Conservation (phyloP, 1,140 invertebrate genomes). For the Chymomyza costata region DNA sequence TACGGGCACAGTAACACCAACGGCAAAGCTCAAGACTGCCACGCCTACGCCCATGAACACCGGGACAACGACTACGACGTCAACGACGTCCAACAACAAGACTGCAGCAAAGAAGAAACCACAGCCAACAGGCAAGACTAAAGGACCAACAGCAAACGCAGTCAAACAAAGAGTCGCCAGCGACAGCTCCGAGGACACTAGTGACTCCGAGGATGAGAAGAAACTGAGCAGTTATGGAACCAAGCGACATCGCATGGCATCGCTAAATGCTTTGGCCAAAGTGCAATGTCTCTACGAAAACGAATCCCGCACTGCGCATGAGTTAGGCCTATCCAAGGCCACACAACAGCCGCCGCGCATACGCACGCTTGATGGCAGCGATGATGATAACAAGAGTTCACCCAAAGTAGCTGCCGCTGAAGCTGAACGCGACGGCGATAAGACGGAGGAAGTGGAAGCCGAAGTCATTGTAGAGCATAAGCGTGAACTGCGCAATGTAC, state of each 20-base stretch:
- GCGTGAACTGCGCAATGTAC: conserved; percentile 82
- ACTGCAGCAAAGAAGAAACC: conserved; percentile 3
- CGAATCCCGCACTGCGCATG: conserved; percentile 84
- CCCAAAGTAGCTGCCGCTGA: conserved; percentile 31
- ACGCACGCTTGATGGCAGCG: conserved; percentile 58
- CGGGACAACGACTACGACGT: too few relatives aligned
- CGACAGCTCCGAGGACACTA: conserved; percentile 36
- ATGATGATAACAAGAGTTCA: conserved; percentile 56
- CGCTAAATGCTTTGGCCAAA: conserved; percentile 92
- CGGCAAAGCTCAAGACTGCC: not conserved
- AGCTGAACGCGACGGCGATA: conserved; percentile 37
- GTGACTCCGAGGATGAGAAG: conserved; percentile 65
- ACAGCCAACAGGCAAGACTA: not conserved
- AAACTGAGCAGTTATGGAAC: conserved; percentile 77
- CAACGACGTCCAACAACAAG: too few relatives aligned
- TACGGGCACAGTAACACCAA: not conserved
- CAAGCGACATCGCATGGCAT: conserved; percentile 89
- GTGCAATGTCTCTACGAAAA: conserved; percentile 94
- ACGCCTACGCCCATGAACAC: too few relatives aligned
- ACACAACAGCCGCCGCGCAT: conserved; percentile 65
- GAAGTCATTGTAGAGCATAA: conserved; percentile 70
- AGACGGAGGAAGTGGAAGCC: conserved; percentile 40
- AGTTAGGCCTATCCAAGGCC: conserved; percentile 76
- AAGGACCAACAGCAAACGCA: too few relatives aligned
- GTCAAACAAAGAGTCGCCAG: conserved; percentile 6